A percentile compares a stretch with the other conserved stretches of the same genome.
phyloP scores from a whole-genome alignment of 2,888 invertebrate genomes.

The Aproaerema taeniolella region DNA sequence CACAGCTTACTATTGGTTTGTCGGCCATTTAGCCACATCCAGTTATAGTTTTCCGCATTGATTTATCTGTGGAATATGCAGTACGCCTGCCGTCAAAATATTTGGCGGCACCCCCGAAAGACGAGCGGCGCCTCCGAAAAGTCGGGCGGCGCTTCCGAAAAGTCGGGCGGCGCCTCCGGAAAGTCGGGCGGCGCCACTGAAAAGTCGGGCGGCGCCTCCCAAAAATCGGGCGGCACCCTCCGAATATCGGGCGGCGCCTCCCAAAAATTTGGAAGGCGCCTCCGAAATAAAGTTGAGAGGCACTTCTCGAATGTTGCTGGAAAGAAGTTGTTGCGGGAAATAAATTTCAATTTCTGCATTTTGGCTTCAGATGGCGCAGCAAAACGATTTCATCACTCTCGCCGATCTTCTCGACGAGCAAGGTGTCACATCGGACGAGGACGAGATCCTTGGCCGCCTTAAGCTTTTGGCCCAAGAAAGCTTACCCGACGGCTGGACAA shows the following conservation, averaged over 20 bases:
- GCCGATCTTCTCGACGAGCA: not conserved
- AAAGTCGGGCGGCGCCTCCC: no score
- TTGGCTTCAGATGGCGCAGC: slow-evolving; percentile 1
- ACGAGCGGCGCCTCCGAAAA: not conserved
- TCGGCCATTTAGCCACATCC: no score
- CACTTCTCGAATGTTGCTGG: no score
- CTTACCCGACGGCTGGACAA: slow-evolving; percentile 1
- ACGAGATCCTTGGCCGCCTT: not conserved
- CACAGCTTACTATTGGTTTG: no score
- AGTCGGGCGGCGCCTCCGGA: no score
- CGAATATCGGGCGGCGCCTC: not conserved
- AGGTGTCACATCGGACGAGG: not conserved
- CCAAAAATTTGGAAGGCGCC: not conserved
- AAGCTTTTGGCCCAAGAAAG: not conserved
- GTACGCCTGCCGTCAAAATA: not conserved
- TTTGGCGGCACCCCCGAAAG: not conserved
- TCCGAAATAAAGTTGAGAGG: not conserved
- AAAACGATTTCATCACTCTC: not conserved
- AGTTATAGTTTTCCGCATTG: no score
- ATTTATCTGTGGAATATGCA: no score
- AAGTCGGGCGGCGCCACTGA: not conserved
- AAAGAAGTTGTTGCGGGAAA: not conserved
- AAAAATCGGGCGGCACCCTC: not conserved
- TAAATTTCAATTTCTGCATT: not conserved
- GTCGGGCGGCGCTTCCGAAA: no score